Percentiles rank a stretch among this genome's conserved stretches.
Evolutionary conservation across 2,888 invertebrate species (phyloP).

Genomic region (Phanerotoma sp.): DNA sequence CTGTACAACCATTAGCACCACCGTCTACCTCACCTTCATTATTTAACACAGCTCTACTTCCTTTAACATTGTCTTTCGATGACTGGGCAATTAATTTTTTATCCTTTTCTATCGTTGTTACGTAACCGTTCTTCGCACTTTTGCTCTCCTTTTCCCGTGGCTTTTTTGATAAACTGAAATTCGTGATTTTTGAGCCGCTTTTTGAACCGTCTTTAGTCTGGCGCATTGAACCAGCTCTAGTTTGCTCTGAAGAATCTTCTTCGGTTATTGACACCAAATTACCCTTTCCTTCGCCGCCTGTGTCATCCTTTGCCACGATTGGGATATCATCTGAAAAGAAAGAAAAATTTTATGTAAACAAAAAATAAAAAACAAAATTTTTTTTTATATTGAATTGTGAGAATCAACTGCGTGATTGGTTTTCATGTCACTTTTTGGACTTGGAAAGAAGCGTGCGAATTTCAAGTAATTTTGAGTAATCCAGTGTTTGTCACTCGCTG

Average conservation of each 20-base stretch:
- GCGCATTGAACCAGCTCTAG: slow-evolving; percentile 61
- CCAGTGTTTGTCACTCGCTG: no score
- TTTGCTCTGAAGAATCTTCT: slow-evolving; percentile 61
- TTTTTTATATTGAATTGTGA: neutral
- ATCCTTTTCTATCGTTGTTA: slow-evolving; percentile 54
- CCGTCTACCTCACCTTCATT: slow-evolving; percentile 57
- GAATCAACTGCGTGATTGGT: neutral
- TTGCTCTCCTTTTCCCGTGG: slow-evolving; percentile 52
- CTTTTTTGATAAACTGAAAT: slow-evolving; percentile 69
- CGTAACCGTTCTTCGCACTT: slow-evolving; percentile 45
- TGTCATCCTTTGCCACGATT: slow-evolving; percentile 68
- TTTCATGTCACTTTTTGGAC: neutral
- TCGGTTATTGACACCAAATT: slow-evolving; percentile 70
- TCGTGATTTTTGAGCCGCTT: slow-evolving; percentile 62
- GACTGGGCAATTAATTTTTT: slow-evolving; percentile 50
- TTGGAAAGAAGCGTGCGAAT: neutral
- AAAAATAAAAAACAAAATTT: neutral
- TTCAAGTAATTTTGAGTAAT: no score
- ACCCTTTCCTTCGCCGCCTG: slow-evolving; percentile 61
- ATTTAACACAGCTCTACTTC: slow-evolving; percentile 45
- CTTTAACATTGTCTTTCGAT: slow-evolving; percentile 44
- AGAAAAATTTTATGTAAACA: slow-evolving; percentile 27
- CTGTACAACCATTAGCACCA: slow-evolving; percentile 57
- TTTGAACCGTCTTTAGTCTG: slow-evolving; percentile 61
- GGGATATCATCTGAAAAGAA: slow-evolving; percentile 80